Evolutionary conservation across 2,113 vertebrate genomes (phyloP).

Genomic region (Myrmecobius fasciatus): DNA sequence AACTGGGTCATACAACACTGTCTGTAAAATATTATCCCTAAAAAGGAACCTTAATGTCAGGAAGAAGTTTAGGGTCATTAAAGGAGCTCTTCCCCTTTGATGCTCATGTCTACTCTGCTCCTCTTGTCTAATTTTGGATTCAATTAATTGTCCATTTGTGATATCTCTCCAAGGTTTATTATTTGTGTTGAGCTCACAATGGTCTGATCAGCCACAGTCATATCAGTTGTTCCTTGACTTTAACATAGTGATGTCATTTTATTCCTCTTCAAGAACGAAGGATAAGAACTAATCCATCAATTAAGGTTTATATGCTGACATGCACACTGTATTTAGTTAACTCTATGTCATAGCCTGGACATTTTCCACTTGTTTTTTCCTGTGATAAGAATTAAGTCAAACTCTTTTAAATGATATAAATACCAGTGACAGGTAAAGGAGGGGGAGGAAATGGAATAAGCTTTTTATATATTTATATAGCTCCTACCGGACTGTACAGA

Average conservation of each 20-base stretch:
- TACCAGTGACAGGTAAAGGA: neutral
- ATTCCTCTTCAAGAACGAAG: too few relatives aligned
- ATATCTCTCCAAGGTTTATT: neutral
- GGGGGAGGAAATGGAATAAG: neutral
- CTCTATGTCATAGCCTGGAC: neutral
- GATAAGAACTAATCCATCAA: too few relatives aligned
- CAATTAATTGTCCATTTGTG: neutral
- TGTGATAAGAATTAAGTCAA: neutral
- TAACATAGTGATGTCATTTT: too few relatives aligned
- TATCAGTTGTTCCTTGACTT: too few relatives aligned
- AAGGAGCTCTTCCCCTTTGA: neutral
- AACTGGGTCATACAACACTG: neutral
- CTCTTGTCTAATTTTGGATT: neutral
- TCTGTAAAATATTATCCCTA: neutral
- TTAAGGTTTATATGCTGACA: neutral
- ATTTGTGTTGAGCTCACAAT: too few relatives aligned
- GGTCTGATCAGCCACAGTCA: too few relatives aligned
- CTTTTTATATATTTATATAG: neutral
- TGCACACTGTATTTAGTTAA: neutral
- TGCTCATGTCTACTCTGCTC: neutral
- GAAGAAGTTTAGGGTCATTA: neutral
- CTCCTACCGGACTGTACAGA: neutral
- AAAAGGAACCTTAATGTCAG: neutral
- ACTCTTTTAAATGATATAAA: neutral
- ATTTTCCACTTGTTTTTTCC: neutral